These are phyloP conservation scores for Sula dactylatra DNA, from an alignment of 2,113 vertebrate species.

Conservation along the genomic window DNA sequence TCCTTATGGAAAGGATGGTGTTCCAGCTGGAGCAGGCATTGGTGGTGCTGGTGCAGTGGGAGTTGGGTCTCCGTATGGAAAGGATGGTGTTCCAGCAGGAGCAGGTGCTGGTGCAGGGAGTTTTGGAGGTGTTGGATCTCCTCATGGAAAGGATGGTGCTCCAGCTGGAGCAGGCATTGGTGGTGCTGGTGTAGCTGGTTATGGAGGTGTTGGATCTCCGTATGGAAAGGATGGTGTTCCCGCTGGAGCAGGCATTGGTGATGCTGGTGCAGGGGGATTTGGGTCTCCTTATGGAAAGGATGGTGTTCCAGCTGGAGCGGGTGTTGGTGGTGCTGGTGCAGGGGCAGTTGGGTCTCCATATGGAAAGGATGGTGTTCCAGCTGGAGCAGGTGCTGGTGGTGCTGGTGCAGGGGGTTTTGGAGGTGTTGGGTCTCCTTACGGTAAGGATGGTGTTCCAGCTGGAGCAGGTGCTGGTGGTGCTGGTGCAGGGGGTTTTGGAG, in stretches of 20 bases:
- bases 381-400: fast-evolving
- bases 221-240: background rate
- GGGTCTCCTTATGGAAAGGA: background rate
- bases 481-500: fast-evolving
- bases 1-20: background rate
- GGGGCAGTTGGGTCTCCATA: background rate
- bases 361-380: background rate
- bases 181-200: background rate
- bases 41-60: fast-evolving
- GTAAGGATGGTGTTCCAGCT: background rate
- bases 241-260: fast-evolving
- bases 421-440: background rate
- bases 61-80: fast-evolving
- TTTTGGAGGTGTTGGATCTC: background rate
- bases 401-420: too few species aligned
- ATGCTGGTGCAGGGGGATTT: too few species aligned
- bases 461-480: background rate
- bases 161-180: background rate
- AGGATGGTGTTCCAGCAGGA: background rate
- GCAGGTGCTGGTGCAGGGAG: background rate
- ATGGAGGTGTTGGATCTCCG: fast-evolving
- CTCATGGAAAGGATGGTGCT: background rate
- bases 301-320: fast-evolving
- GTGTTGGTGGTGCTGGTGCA: background rate
- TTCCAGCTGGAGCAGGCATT: fast-evolving